Evolutionary conservation across 2,888 invertebrate species (phyloP), one percentile per base, ranked within the genome.

Genomic region (Portevinia maculata): DNA sequence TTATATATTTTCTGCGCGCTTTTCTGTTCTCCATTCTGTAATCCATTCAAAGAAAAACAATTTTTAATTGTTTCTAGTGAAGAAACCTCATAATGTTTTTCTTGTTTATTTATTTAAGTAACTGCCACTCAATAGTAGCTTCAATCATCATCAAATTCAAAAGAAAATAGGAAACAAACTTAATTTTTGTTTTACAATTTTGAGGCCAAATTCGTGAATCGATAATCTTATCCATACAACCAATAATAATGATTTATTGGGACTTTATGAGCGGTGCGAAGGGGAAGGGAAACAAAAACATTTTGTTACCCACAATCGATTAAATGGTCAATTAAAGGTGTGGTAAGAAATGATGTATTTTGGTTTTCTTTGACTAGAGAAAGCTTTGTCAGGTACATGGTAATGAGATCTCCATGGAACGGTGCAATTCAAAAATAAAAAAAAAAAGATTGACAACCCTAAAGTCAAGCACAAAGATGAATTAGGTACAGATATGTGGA

Each of bases 391-490:
- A 65, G 65, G 19, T 52, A 65, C 30, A 53, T 53, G 24, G 65
- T 65, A 65, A 65, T 65, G 41, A 65, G 52, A 53, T 65, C 52
- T 52, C 52, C 52, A 65, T 65, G 65, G 52, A 39, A 65, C 39
- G 19, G 74, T 24, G 21, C 55, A 46, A 30, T 44, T 19, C 19
- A 21, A 46, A 17, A 24, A 39, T 8, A n/a, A 46, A n/a, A 11
- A 64, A 44, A 50, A 52, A 46, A 53, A 34, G 83, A 83, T 83
- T 83, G 83, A 78, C 83, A 83, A 60, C 83, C 67, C 71, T 55
- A 55, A 37, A 83, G 78, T 78, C 78, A 83, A 60, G 78, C 73
- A 83, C 78, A 52, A 83, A 73, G 83, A 83, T 83, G 71, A 65
- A 83, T 83, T 71, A 78, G 83, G 55, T 52, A 21, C 17, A 21